phyloP scores from a whole-genome alignment of 2,113 vertebrate genomes.

The Macquaria australasica region DNA sequence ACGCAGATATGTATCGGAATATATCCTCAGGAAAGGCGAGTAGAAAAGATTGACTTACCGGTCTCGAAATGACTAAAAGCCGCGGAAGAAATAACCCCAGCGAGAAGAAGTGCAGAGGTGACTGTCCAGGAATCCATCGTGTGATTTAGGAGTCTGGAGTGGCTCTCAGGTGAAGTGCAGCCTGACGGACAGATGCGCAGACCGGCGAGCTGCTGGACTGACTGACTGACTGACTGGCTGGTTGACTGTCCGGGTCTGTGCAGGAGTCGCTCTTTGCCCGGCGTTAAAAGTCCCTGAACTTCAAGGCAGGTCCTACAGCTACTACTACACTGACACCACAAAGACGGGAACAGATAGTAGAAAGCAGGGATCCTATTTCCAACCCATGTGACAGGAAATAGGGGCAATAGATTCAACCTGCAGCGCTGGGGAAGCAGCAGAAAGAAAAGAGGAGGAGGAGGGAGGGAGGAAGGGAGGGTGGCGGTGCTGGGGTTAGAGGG shows the following conservation, averaged over 20 bases:
- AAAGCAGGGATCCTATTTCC: slow-evolving; percentile 86
- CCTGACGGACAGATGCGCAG: slow-evolving; percentile 68
- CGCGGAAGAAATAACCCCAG: slow-evolving; percentile 73
- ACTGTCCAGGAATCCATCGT: slow-evolving; percentile 82
- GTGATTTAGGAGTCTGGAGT: slow-evolving; percentile 18
- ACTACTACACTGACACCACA: slow-evolving; percentile 71
- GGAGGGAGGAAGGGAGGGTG: slow-evolving; percentile 5
- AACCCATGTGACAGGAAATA: slow-evolving; percentile 89
- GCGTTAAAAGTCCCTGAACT: slow-evolving; percentile 78
- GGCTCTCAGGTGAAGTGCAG: slow-evolving; percentile 78
- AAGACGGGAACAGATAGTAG: slow-evolving; percentile 79
- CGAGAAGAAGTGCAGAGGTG: slow-evolving; percentile 79
- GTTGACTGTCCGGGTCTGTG: slow-evolving; percentile 26
- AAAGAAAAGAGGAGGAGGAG: slow-evolving; percentile 12
- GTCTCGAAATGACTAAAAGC: slow-evolving; percentile 82
- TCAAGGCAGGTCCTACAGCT: slow-evolving; percentile 70
- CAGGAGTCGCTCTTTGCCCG: slow-evolving; percentile 34
- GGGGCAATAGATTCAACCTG: slow-evolving; percentile 85
- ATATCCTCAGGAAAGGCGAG: neutral
- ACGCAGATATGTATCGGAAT: neutral
- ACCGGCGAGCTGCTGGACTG: slow-evolving; percentile 41
- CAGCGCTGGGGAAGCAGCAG: slow-evolving; percentile 55
- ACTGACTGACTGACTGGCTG: neutral
- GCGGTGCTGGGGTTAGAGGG: slow-evolving; percentile 32
- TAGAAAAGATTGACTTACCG: slow-evolving; percentile 79